Evolutionary conservation across 2,797 vertebrate species (phyloP), one percentile per base, ranked within the genome.

Genomic region (Microhierax caerulescens): DNA sequence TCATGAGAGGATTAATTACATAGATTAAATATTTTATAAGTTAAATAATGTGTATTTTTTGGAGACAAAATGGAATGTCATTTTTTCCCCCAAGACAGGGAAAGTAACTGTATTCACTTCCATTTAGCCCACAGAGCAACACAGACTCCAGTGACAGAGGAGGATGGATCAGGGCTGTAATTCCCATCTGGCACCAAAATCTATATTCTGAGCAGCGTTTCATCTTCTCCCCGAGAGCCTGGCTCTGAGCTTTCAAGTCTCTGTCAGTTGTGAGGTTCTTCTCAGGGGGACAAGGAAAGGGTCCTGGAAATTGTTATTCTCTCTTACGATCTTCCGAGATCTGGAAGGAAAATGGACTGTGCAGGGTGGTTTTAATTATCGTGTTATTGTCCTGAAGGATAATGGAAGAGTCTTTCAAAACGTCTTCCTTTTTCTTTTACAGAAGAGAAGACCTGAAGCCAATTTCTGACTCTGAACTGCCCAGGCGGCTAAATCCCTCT

Each of bases 11-110:
- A 98, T 98, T 98, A 98, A 98, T 98, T 98, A 95, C 97, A 94
- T 81, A 97, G 97, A 98, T 97, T 98, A 98, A 98, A 98, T 98
- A 98, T 98, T 98, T 98, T 97, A 98, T 98, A 97, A 98, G 97
- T 98, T 98, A 98, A 98, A 98, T 98, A 98, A 98, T 98, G 98
- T 98, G 97, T 98, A 97, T 98, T 98, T 98, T 96, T 98, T 97
- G 90, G 96, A 98, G 97, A 98, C 97, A 97, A 98, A 98, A 98
- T 98, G 98, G 97, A 98, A 98, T 98, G 98, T 98, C 97, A 98
- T 98, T 98, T 98, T 97, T 98, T 92, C 95, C 94, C 80, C 81
- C 95, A 93, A 98, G 97, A 98, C 97, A 98, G 95, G 92, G 95
- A 90, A 97, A 91, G 94, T 95, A 97, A 96, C 86, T 94, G 90